phyloP scores from a whole-genome alignment of 2,888 invertebrate genomes.

The Oegoconia quadripuncta region DNA sequence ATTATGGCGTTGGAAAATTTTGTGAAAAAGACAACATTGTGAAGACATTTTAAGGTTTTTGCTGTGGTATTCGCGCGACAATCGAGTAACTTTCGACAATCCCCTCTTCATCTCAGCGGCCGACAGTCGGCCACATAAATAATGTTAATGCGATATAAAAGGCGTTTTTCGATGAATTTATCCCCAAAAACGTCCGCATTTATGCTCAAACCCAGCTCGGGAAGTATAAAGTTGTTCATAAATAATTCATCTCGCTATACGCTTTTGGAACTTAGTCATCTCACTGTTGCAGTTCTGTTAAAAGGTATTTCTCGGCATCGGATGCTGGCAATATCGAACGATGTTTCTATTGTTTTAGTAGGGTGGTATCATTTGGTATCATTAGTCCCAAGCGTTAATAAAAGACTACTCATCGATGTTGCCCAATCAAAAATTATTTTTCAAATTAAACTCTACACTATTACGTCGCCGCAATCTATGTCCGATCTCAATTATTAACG shows the following conservation, averaged over 20 bases:
- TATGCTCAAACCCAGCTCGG: slow-evolving; percentile 49
- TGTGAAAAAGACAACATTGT: neutral
- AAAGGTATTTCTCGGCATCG: slow-evolving; percentile 30
- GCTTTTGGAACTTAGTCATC: slow-evolving; percentile 47
- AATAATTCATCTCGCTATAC: slow-evolving; percentile 56
- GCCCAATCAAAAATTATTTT: slow-evolving; percentile 36
- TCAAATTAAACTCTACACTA: slow-evolving; percentile 35
- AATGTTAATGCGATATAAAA: slow-evolving; percentile 69
- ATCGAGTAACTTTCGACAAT: slow-evolving; percentile 13
- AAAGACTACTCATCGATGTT: slow-evolving; percentile 21
- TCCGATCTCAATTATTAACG: slow-evolving; percentile 53
- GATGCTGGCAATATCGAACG: slow-evolving; percentile 21
- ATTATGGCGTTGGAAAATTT: too few relatives aligned
- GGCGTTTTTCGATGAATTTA: slow-evolving; percentile 71
- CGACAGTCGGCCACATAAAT: slow-evolving; percentile 44
- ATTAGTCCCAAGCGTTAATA: slow-evolving; percentile 33
- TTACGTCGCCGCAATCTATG: slow-evolving; percentile 38
- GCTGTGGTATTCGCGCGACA: slow-evolving; percentile 3
- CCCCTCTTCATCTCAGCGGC: slow-evolving; percentile 14
- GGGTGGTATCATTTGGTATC: slow-evolving; percentile 32
- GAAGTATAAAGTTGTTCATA: slow-evolving; percentile 72
- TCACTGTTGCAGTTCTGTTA: slow-evolving; percentile 34
- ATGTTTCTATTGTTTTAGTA: slow-evolving; percentile 26
- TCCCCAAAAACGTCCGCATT: slow-evolving; percentile 61
- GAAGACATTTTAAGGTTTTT: slow-evolving; percentile 5